Percentiles rank a stretch among this genome's conserved stretches.
Conservation (phyloP, 37 sponge, comb jelly and placozoan species). For the Amphimedon queenslandica region DNA sequence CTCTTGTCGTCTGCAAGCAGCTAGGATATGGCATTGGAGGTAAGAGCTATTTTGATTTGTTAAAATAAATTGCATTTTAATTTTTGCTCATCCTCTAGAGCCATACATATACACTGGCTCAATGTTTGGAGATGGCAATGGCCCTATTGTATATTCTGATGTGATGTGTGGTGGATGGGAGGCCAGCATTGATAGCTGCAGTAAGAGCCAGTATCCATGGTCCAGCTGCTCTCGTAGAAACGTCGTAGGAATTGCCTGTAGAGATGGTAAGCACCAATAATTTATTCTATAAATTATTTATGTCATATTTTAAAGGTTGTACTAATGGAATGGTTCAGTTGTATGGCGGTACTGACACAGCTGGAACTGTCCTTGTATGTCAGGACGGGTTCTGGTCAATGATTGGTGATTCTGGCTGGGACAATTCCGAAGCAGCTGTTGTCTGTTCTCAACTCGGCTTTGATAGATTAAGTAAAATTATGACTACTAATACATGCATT, state of each 20-base stretch:
- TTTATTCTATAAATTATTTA: not conserved
- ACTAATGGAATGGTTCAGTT: not conserved
- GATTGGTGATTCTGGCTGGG: not conserved
- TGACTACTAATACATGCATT: too few species aligned
- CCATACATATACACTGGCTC: not conserved
- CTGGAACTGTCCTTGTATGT: not conserved
- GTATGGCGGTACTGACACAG: not conserved
- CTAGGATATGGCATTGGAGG: constrained; percentile 1
- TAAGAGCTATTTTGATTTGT: not conserved
- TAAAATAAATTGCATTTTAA: not conserved
- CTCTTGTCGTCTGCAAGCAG: constrained; percentile 8
- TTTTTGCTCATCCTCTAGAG: not conserved
- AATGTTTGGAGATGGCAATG: not conserved
- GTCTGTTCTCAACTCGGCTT: not conserved
- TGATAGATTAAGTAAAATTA: too few species aligned
- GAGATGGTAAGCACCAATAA: constrained; percentile 15
- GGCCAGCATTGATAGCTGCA: not conserved
- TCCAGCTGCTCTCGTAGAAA: not conserved
- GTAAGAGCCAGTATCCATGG: not conserved
- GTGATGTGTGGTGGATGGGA: not conserved
- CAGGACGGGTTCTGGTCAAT: not conserved
- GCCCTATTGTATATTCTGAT: constrained; percentile 1
- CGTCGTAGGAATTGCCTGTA: constrained; percentile 19
- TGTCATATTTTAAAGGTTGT: not conserved
- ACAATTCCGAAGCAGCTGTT: not conserved